Evolutionary conservation across 2,797 vertebrate species (phyloP).

Genomic region (Pygocentrus nattereri): DNA sequence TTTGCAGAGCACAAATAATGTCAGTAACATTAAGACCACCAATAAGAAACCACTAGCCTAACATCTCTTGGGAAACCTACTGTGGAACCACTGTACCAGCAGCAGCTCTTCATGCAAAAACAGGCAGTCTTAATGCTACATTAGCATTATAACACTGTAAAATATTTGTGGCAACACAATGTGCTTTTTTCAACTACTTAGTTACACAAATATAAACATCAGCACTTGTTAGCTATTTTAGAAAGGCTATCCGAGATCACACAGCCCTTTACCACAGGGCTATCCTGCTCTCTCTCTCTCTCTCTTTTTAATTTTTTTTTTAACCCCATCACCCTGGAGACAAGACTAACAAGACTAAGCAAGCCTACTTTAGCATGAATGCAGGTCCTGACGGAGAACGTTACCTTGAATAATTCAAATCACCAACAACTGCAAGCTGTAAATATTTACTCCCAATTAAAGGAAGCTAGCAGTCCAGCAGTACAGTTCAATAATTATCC

Average conservation of each 20-base stretch:
- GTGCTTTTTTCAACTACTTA: constrained; percentile 1
- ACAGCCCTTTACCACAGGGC: not conserved
- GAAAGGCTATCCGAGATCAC: not conserved
- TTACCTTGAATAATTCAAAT: not conserved
- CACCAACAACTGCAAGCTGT: too few relatives aligned
- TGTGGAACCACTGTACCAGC: not conserved
- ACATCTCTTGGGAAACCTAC: not conserved
- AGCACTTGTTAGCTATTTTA: not conserved
- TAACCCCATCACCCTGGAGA: not conserved
- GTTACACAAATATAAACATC: not conserved
- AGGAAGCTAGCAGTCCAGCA: not conserved
- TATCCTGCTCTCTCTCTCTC: too few relatives aligned
- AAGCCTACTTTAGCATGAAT: not conserved
- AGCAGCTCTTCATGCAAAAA: constrained; percentile 7
- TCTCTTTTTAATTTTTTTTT: too few relatives aligned
- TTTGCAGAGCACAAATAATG: constrained; percentile 16
- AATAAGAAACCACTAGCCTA: not conserved
- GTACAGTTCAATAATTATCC: not conserved
- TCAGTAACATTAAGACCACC: not conserved
- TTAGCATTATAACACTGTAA: constrained; percentile 1
- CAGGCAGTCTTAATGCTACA: not conserved
- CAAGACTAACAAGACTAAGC: not conserved
- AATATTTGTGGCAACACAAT: constrained; percentile 3
- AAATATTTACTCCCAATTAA: not conserved
- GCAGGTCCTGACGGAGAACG: not conserved